Evolutionary conservation across 2,797 vertebrate genomes (phyloP).

Genomic region (Apodemus agrarius): DNA sequence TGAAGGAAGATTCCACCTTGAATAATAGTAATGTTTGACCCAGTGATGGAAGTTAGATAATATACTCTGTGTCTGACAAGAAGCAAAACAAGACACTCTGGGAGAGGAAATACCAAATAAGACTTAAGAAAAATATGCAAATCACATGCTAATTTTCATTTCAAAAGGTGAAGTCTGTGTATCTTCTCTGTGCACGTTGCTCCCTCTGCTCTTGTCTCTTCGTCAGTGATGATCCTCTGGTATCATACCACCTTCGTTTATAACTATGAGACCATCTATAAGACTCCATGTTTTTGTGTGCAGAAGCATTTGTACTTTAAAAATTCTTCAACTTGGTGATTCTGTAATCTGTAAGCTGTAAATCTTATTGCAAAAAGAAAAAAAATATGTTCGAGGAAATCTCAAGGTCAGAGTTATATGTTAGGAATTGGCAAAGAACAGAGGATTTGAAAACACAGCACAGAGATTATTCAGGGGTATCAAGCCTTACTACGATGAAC

Average conservation of each 20-base stretch:
- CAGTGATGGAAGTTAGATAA: slow-evolving; percentile 9
- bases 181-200: not conserved
- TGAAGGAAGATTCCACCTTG: slow-evolving; percentile 3
- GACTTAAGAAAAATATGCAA: not conserved
- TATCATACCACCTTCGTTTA: not conserved
- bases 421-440: slow-evolving; percentile 31
- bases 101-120: slow-evolving; percentile 37
- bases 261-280: slow-evolving; percentile 1
- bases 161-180: not conserved
- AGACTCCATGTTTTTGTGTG: not conserved
- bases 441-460: slow-evolving; percentile 10
- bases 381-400: slow-evolving; percentile 6
- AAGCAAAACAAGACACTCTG: slow-evolving; percentile 18
- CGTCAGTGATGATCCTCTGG: not conserved
- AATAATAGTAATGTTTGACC: not conserved
- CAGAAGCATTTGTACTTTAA: slow-evolving; percentile 47
- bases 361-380: not conserved
- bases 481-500: not conserved
- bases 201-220: slow-evolving; percentile 2
- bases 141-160: not conserved
- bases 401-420: not conserved
- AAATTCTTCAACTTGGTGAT: not conserved
- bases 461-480: not conserved
- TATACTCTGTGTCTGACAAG: not conserved
- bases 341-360: slow-evolving; percentile 45